Base-by-base conservation (phyloP, 1,140 invertebrate genomes). In the Meloidogyne chitwoodi region DNA sequence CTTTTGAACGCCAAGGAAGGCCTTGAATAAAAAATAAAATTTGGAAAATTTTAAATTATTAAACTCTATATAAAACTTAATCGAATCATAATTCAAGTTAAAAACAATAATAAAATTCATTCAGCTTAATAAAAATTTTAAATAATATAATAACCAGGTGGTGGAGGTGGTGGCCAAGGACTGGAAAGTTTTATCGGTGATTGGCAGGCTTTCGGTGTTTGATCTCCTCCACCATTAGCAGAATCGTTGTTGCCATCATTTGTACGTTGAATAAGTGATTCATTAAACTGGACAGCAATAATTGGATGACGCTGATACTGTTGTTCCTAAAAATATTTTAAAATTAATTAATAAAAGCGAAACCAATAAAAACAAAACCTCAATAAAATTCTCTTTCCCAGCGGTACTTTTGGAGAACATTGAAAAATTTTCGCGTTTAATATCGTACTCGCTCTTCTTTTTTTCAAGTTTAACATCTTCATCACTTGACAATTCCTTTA, bases 1-100 rank as follows among this genome's bases (percentile, higher is more conserved):
- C 77, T 71, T 86, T 86, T 29, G 83, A 72, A 19, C 65, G 83
- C 84, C 84, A 85, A 8, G 85, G 85, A 1, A 85, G 73, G 2
- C 48, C 63, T 72, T 71, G 44, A 41, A 75, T 71, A 22, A n/a
- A 68, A 56, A 1, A 48, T 4, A 68, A 56, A 1, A 48, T 4
- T 0, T 19, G 12, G 14, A n/a, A 56, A n/a, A n/a, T 56, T 56
- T 5, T 1, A 68, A 68, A 4, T 38, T 38, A 38, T 10, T 38
- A 38, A 38, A 38, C 10, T 38, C 8, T 10, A 38, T 8, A n/a
- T n/a, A n/a, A n/a, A n/a, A n/a, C n/a, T n/a, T n/a, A 38, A 38
- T 6, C 29, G 6, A 31, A 31, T 31, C 29, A 38, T 38, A 8
- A 38, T 38, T 38, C 34, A 38, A 38, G 10, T 6, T 38, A 8